Percentiles rank a stretch among this genome's conserved stretches.
These are phyloP conservation scores for Pseudobourletiella spinata DNA, from an alignment of 1,140 invertebrate species.

Conservation along the genomic window DNA sequence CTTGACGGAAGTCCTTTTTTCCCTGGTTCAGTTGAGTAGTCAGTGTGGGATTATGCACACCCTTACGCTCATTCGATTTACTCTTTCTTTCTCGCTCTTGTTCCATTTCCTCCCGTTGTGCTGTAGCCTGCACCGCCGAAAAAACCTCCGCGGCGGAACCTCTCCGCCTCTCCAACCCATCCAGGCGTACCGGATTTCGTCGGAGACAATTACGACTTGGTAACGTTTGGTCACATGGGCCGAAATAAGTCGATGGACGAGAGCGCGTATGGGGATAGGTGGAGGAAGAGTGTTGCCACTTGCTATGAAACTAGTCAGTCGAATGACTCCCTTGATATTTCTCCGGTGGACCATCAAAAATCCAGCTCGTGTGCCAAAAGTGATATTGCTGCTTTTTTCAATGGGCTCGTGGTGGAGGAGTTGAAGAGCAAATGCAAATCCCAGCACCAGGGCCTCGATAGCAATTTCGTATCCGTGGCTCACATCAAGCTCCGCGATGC, in stretches of 20 bases:
- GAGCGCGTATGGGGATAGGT: slow-evolving; percentile 27
- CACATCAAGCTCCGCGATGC: slow-evolving; percentile 46
- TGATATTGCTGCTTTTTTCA: slow-evolving; percentile 29
- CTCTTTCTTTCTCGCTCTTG: too few relatives aligned
- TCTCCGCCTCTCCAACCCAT: slow-evolving; percentile 72
- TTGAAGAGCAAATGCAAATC: slow-evolving; percentile 20
- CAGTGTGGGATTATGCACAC: too few relatives aligned
- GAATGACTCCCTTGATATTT: slow-evolving; percentile 30
- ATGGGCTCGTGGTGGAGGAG: slow-evolving; percentile 22
- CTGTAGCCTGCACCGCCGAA: slow-evolving; percentile 70
- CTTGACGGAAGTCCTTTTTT: too few relatives aligned
- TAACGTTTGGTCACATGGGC: slow-evolving; percentile 20
- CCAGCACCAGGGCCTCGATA: slow-evolving; percentile 22
- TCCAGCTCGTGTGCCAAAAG: slow-evolving; percentile 26
- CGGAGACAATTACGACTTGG: slow-evolving; percentile 39
- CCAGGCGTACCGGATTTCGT: slow-evolving; percentile 49
- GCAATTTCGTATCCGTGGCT: slow-evolving; percentile 49
- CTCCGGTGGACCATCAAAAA: slow-evolving; percentile 26
- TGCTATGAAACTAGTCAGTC: slow-evolving; percentile 35
- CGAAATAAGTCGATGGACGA: slow-evolving; percentile 35
- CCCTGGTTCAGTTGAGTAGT: too few relatives aligned
- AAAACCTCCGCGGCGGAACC: slow-evolving; percentile 73
- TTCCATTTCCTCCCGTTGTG: too few relatives aligned
- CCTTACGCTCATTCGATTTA: too few relatives aligned
- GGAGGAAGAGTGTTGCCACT: slow-evolving; percentile 29